Evolutionary conservation across 2,797 vertebrate species (phyloP).

Genomic region (Acrossocheilus wenchowensis): DNA sequence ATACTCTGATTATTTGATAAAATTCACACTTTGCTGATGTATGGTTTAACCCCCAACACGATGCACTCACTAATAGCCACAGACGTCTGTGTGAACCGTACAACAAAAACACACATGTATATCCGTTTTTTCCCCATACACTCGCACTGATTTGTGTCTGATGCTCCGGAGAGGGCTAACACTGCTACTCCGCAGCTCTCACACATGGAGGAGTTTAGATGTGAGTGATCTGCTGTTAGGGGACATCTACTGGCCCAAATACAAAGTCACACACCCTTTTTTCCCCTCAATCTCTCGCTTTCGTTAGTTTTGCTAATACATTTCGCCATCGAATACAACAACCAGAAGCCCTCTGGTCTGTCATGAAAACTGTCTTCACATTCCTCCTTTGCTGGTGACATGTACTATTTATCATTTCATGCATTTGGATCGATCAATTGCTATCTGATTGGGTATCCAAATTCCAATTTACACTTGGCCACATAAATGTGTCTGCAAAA

Average conservation of each 20-base stretch:
- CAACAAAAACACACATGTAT: not conserved
- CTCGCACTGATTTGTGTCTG: constrained; percentile 3
- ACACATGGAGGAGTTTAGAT: constrained; percentile 1
- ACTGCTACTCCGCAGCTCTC: constrained; percentile 1
- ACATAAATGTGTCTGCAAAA: not conserved
- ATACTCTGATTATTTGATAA: constrained; percentile 63
- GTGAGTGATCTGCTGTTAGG: constrained; percentile 17
- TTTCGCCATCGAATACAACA: not conserved
- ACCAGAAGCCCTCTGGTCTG: not conserved
- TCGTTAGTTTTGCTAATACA: not conserved
- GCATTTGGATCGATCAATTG: not conserved
- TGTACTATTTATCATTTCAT: not conserved
- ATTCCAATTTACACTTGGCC: not conserved
- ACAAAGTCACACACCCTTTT: constrained; percentile 27
- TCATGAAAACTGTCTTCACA: not conserved
- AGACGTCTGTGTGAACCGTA: constrained; percentile 1
- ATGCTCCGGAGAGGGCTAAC: constrained; percentile 30
- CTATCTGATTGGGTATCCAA: not conserved
- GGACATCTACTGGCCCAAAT: constrained; percentile 50
- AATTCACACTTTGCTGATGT: constrained; percentile 55
- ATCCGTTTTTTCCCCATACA: not conserved
- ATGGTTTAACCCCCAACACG: constrained; percentile 48
- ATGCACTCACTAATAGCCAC: constrained; percentile 25
- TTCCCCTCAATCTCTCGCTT: not conserved
- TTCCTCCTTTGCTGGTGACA: not conserved